A percentile compares a stretch with the other conserved stretches of the same genome.
phyloP scores from a whole-genome alignment of 2,888 invertebrate genomes.

The Eurytoma californica region DNA sequence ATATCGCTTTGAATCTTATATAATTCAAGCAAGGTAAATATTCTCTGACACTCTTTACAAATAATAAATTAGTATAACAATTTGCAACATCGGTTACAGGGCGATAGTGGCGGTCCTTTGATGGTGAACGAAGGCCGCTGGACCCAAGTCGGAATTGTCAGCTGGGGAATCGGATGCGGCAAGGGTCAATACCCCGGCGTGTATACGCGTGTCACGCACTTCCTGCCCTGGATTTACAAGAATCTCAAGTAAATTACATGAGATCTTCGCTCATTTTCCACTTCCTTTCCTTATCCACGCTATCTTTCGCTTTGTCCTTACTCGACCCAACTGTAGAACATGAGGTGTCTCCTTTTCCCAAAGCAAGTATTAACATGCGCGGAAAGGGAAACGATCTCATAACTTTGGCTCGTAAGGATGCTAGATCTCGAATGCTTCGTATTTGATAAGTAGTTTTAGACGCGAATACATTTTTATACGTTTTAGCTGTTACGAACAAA shows the following conservation, averaged over 20 bases:
- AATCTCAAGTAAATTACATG: constrained; percentile 80
- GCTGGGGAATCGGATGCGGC: constrained; percentile 94
- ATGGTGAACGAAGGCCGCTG: constrained; percentile 87
- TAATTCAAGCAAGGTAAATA: constrained; percentile 14
- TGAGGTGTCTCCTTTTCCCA: constrained; percentile 40
- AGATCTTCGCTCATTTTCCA: constrained; percentile 40
- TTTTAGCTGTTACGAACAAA: background rate
- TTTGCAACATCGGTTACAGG: constrained; percentile 76
- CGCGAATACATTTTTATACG: background rate
- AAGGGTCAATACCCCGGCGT: constrained; percentile 95
- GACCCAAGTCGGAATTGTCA: constrained; percentile 91
- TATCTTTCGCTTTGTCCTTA: constrained; percentile 38
- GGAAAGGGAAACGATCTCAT: constrained; percentile 44
- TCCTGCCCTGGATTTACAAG: constrained; percentile 91
- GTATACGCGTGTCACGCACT: constrained; percentile 89
- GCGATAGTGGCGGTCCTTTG: constrained; percentile 92
- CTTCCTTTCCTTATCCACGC: constrained; percentile 15
- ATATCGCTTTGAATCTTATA: background rate
- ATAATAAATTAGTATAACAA: too few relatives aligned
- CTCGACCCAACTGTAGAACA: constrained; percentile 31
- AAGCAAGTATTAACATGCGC: background rate
- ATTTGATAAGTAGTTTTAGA: constrained; percentile 46
- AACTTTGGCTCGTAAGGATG: constrained; percentile 45
- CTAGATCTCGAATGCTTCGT: constrained; percentile 40
- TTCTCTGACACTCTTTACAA: constrained; percentile 6